Percentiles rank a stretch among this genome's conserved stretches.
Evolutionary conservation across 2,888 invertebrate species (phyloP).

Genomic region (Halictus ligatus): DNA sequence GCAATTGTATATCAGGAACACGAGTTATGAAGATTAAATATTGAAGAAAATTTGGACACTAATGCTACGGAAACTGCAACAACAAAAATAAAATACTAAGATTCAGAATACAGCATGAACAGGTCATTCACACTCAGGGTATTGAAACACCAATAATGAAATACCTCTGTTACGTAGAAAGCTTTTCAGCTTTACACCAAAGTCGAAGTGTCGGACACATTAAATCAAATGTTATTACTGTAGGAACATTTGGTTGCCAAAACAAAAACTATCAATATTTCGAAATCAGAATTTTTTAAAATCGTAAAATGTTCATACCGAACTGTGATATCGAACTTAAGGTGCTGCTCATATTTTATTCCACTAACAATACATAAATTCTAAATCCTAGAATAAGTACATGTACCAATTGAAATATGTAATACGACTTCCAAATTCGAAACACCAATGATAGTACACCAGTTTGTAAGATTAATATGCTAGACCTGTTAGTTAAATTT

Average conservation of each 20-base stretch:
- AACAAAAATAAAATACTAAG: background rate
- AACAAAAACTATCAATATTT: background rate
- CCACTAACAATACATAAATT: constrained; percentile 38
- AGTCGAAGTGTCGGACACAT: background rate
- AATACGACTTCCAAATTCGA: constrained; percentile 16
- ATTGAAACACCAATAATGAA: constrained; percentile 3
- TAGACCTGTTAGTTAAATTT: constrained; percentile 42
- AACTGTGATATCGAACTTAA: constrained; percentile 71
- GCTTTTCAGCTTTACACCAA: constrained; percentile 14
- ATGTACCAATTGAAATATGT: constrained; percentile 31
- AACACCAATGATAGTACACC: constrained; percentile 39
- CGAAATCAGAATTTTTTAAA: constrained; percentile 4
- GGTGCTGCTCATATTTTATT: constrained; percentile 53
- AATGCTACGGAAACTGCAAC: background rate
- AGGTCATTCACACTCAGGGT: constrained; percentile 1
- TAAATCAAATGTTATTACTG: background rate
- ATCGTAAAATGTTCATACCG: constrained; percentile 48
- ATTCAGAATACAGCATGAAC: constrained; percentile 10
- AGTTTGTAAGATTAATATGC: constrained; percentile 33
- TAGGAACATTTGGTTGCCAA: background rate
- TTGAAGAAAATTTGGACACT: background rate
- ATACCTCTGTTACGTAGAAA: constrained; percentile 9
- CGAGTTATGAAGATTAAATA: background rate
- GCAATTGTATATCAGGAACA: constrained; percentile 13
- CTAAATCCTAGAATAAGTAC: constrained; percentile 52